These are phyloP conservation scores for Aphelinus certus DNA, from an alignment of 1,140 invertebrate genomes.

Conservation along the genomic window DNA sequence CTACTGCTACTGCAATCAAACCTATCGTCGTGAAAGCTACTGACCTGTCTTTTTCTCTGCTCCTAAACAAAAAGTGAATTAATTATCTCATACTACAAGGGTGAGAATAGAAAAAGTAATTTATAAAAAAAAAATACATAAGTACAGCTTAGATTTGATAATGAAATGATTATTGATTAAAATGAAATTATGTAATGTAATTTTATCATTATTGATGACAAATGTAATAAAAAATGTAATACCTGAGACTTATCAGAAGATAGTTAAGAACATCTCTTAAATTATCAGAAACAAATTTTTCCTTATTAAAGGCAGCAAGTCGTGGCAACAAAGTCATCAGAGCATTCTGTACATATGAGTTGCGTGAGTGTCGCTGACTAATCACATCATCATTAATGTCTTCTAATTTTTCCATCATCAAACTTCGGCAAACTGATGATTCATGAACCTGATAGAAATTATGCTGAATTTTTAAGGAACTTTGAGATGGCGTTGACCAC, in stretches of 20 bases:
- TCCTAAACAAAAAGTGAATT: slow-evolving; percentile 41
- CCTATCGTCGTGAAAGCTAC: slow-evolving; percentile 91
- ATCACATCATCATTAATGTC: slow-evolving; percentile 85
- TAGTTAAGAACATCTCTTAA: slow-evolving; percentile 81
- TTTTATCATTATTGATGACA: too few species aligned
- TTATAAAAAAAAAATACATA: too few species aligned
- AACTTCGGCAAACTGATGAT: slow-evolving; percentile 84
- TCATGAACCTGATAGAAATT: slow-evolving; percentile 73
- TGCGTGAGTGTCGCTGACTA: slow-evolving; percentile 78
- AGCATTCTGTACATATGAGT: slow-evolving; percentile 86
- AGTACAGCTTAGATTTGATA: too few species aligned
- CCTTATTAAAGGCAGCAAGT: slow-evolving; percentile 90
- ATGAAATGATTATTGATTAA: too few species aligned
- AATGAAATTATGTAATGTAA: too few species aligned
- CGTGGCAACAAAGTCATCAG: slow-evolving; percentile 90
- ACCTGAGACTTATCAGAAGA: slow-evolving; percentile 76
- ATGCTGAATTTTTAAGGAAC: slow-evolving; percentile 50
- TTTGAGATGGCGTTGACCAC: slow-evolving; percentile 59
- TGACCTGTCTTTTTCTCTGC: slow-evolving; percentile 84
- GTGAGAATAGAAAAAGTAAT: too few species aligned
- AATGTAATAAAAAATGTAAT: too few species aligned
- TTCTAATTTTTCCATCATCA: slow-evolving; percentile 87
- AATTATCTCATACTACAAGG: too few species aligned
- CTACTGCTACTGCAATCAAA: slow-evolving; percentile 90
- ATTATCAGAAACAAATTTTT: slow-evolving; percentile 83